phyloP scores from a whole-genome alignment of 2,113 vertebrate genomes.

The Bos indicus region DNA sequence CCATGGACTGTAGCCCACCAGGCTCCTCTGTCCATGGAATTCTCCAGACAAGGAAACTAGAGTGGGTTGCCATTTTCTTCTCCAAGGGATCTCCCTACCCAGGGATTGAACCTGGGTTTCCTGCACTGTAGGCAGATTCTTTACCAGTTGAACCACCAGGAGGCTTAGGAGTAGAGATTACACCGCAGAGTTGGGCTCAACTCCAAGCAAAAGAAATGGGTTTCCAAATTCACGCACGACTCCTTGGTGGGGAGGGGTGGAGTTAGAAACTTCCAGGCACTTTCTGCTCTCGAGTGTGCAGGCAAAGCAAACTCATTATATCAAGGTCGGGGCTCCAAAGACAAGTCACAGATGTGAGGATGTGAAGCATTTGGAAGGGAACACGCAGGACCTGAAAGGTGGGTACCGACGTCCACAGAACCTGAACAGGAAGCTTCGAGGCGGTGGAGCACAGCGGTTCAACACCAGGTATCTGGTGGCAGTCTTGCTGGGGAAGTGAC shows the following conservation, averaged over 20 bases:
- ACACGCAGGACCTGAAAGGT: neutral
- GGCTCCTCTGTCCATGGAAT: neutral
- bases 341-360: neutral
- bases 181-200: neutral
- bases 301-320: neutral
- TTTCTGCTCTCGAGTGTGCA: neutral
- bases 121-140: neutral
- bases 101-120: neutral
- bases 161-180: neutral
- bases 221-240: neutral
- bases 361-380: neutral
- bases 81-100: neutral
- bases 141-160: neutral
- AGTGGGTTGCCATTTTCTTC: neutral
- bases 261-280: neutral
- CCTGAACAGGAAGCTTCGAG: no score
- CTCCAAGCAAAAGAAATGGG: neutral
- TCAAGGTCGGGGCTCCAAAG: neutral
- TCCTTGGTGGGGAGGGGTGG: rapidly evolving
- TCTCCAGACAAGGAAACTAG: neutral
- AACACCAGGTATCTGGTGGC: rapidly evolving
- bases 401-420: neutral
- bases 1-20: neutral
- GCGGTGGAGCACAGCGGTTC: neutral
- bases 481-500: neutral